Evolutionary conservation across 2,888 invertebrate genomes (phyloP).

Genomic region (Acronicta leporina): DNA sequence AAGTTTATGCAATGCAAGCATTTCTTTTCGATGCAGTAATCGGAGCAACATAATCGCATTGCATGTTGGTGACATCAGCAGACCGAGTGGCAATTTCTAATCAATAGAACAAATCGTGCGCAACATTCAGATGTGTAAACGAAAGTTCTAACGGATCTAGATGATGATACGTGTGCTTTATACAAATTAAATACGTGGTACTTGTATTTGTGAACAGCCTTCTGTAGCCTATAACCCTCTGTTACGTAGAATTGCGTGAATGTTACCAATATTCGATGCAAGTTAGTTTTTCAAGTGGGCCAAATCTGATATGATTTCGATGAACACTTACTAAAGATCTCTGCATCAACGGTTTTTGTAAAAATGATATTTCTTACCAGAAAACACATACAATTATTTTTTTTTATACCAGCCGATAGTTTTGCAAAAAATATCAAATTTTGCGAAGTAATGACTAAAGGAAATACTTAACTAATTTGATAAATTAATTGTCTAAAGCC

Average conservation of each 20-base stretch:
- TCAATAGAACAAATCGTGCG: conserved; percentile 73
- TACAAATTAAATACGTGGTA: conserved; percentile 54
- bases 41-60: conserved; percentile 53
- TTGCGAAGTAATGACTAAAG: no score
- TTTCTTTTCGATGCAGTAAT: conserved; percentile 49
- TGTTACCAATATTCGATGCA: background rate
- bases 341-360: no score
- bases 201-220: conserved; percentile 11
- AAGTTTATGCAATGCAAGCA: conserved; percentile 37
- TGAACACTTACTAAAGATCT: no score
- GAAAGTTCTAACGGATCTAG: conserved; percentile 81
- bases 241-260: conserved; percentile 19
- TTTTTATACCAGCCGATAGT: no score
- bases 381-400: no score
- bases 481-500: no score
- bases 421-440: no score
- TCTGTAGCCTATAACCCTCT: background rate
- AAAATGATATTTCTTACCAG: no score
- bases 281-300: no score
- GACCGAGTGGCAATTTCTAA: conserved; percentile 78
- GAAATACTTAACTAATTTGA: no score
- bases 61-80: conserved; percentile 74
- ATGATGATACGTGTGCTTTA: conserved; percentile 63
- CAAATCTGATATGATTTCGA: no score
- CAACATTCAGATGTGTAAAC: conserved; percentile 71